phyloP scores from a whole-genome alignment of 2,888 invertebrate genomes.

The Eristalis tenax region DNA sequence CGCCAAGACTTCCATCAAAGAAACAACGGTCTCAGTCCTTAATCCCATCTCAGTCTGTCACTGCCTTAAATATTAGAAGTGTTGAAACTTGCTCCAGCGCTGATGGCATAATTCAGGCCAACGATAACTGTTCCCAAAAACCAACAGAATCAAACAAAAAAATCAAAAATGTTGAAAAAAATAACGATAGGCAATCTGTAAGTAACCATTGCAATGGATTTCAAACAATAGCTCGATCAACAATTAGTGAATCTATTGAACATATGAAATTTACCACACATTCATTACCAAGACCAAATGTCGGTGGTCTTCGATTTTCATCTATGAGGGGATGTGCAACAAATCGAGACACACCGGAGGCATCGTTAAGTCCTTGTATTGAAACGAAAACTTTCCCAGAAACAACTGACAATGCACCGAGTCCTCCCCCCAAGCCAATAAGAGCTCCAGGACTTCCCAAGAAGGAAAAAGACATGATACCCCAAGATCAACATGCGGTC shows the following conservation, averaged over 20 bases:
- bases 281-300: slow-evolving; percentile 82
- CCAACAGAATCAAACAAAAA: slow-evolving; percentile 50
- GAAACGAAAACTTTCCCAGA: slow-evolving; percentile 83
- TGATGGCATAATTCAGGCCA: slow-evolving; percentile 85
- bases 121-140: slow-evolving; percentile 37
- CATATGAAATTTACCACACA: slow-evolving; percentile 83
- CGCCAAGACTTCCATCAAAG: slow-evolving; percentile 83
- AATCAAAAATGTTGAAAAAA: slow-evolving; percentile 71
- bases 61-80: slow-evolving; percentile 76
- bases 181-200: slow-evolving; percentile 43
- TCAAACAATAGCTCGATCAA: slow-evolving; percentile 79
- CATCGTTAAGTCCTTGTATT: slow-evolving; percentile 83
- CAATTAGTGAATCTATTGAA: slow-evolving; percentile 75
- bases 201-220: slow-evolving; percentile 76
- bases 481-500: slow-evolving; percentile 80
- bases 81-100: slow-evolving; percentile 86
- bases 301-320: slow-evolving; percentile 81
- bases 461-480: slow-evolving; percentile 77
- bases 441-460: slow-evolving; percentile 83
- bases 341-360: slow-evolving; percentile 85
- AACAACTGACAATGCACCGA: slow-evolving; percentile 82
- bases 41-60: slow-evolving; percentile 84
- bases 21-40: slow-evolving; percentile 91
- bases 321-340: slow-evolving; percentile 82
- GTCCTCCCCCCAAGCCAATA: slow-evolving; percentile 85